Conservation (phyloP, 2,797 vertebrate species). For the Chloroceryle amazona region DNA sequence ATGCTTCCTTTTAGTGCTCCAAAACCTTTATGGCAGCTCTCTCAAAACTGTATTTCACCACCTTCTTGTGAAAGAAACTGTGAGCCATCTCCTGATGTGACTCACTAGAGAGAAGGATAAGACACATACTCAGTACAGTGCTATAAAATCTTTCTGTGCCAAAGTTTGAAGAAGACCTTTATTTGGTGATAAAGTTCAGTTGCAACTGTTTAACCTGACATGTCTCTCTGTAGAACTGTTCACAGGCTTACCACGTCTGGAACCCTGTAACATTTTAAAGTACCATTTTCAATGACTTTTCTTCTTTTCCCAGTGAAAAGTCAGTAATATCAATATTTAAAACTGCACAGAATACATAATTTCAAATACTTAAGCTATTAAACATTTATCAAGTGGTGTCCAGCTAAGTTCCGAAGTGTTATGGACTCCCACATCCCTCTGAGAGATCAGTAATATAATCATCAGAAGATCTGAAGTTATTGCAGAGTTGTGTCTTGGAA, state of each 20-base stretch:
- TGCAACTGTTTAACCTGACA: neutral
- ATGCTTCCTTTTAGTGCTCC: neutral
- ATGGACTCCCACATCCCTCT: neutral
- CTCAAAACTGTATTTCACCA: neutral
- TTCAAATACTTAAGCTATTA: neutral
- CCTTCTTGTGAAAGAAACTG: neutral
- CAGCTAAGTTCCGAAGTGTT: neutral
- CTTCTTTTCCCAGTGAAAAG: neutral
- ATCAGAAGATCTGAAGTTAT: neutral
- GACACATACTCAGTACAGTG: neutral
- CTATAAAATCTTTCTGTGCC: neutral
- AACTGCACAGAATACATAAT: neutral
- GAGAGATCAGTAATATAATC: neutral
- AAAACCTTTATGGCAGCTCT: neutral
- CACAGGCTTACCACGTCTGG: neutral
- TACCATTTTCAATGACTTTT: neutral
- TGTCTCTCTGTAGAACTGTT: neutral
- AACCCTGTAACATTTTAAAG: neutral
- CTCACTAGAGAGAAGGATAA: neutral
- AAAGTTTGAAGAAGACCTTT: neutral
- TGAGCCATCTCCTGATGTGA: neutral
- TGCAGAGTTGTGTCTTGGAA: neutral
- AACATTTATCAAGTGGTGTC: neutral
- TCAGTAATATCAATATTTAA: neutral
- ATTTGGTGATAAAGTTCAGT: neutral